These are phyloP conservation scores for Ochlodes sylvanus DNA, from an alignment of 2,888 invertebrate species.

Conservation along the genomic window DNA sequence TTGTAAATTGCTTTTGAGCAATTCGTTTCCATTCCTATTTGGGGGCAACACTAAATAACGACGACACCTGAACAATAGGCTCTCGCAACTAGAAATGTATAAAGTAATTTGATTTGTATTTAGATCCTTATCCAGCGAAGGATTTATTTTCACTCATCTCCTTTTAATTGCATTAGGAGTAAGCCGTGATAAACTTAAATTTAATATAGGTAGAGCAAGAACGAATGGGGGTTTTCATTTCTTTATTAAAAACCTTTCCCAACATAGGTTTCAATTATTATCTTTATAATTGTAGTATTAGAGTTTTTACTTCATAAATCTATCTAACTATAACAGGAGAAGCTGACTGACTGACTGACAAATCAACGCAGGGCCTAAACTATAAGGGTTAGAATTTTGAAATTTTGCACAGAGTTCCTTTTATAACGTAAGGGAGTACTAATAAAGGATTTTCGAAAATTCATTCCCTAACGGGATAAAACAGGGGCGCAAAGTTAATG, in stretches of 20 bases:
- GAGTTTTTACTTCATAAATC: too few species aligned
- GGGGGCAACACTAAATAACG: constrained; percentile 35
- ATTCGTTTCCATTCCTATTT: constrained; percentile 53
- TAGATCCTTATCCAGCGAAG: constrained; percentile 10
- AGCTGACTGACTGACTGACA: too few species aligned
- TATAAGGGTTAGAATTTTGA: too few species aligned
- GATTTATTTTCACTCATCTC: constrained; percentile 25
- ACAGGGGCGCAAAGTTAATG: too few species aligned
- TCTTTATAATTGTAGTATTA: too few species aligned
- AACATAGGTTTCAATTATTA: too few species aligned
- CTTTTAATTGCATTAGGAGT: neutral
- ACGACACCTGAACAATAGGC: constrained; percentile 34
- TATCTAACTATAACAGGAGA: too few species aligned
- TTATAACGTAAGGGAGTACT: too few species aligned
- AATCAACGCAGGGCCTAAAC: too few species aligned
- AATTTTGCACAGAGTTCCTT: too few species aligned
- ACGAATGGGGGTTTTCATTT: neutral
- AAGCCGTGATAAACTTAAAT: neutral
- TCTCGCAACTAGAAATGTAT: constrained; percentile 18
- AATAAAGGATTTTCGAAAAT: too few species aligned
- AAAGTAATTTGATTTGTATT: constrained; percentile 22
- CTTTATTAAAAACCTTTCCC: neutral
- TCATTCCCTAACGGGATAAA: too few species aligned
- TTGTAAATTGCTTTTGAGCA: constrained; percentile 62
- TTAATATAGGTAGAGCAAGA: neutral